A percentile compares a stretch with the other conserved stretches of the same genome.
Conservation (phyloP, 2,888 invertebrate genomes). For the Amblyteles armatorius region DNA sequence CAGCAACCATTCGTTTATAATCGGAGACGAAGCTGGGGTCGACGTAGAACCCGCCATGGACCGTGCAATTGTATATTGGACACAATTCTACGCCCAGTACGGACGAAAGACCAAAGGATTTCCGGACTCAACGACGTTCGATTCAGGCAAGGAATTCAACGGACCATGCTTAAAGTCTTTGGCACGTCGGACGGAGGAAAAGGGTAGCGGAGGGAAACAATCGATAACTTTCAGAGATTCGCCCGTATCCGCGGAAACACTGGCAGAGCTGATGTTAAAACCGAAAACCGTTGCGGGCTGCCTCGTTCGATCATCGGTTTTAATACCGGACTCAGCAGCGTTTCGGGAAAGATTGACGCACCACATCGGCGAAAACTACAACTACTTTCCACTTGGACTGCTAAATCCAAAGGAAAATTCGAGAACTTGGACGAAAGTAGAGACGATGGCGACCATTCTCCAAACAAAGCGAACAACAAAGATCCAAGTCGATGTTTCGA, state of each 20-base stretch:
- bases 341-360: neutral
- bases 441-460: too few relatives aligned
- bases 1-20: neutral
- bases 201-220: neutral
- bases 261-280: neutral
- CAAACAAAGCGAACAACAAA: too few relatives aligned
- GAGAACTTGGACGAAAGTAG: neutral
- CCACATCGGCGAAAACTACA: neutral
- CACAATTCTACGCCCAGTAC: neutral
- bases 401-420: neutral
- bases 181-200: neutral
- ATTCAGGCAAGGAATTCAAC: neutral
- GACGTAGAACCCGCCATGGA: neutral
- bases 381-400: neutral
- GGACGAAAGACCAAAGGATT: neutral
- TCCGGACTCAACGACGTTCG: neutral
- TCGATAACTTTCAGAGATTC: neutral
- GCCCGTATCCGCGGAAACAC: neutral
- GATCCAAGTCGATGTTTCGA: too few relatives aligned
- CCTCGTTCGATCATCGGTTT: neutral
- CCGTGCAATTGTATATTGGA: neutral
- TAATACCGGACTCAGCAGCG: neutral
- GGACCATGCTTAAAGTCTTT: neutral
- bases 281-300: neutral
- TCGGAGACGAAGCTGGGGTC: neutral